Evolutionary conservation across 2,113 vertebrate genomes (phyloP), one percentile per base, ranked within the genome.

Genomic region (Saccopteryx bilineata): DNA sequence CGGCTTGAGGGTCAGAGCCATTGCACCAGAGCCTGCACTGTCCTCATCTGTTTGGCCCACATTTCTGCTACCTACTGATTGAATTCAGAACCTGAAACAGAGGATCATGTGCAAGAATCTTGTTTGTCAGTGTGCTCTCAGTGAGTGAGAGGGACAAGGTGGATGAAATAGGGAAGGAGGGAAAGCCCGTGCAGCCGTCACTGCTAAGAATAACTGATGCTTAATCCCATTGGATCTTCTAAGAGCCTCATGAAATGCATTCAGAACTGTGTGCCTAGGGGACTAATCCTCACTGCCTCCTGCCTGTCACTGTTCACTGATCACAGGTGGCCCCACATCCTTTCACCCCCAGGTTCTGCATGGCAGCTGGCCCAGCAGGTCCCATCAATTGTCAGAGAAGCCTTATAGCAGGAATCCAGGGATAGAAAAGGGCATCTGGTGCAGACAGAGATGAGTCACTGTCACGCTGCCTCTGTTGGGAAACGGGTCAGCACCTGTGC

Each of bases 171-270:
- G 66, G 58, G 24, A 60, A 18, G 56, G 24, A 68, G 13, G 8
- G 48, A 66, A 78, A 23, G 18, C 24, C 10, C 1, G 21, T 0
- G 3, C 9, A 11, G 10, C 0, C 0, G 58, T 39, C 48, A n/a
- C 26, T 19, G 26, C 12, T 39, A 10, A 63, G 33, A 28, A n/a
- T 61, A 46, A 6, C 31, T 60, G 60, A 19, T 26, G 18, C 63
- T 31, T 50, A 23, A 76, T 81, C 13, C 23, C n/a, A 5, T 31
- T 1, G 9, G 48, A 56, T 52, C 46, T 54, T 83, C 39, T 65
- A 12, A 18, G 88, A 90, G 54, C 81, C 66, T 92, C 0, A 12
- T 58, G 71, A 19, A n/a, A 15, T 33, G 15, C 14, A 6, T 69
- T 66, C n/a, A 61, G 48, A 48, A 28, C 48, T 19, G 2, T 8